Evolutionary conservation across 2,797 vertebrate genomes (phyloP), one percentile per base, ranked within the genome.

Genomic region (Neomorphus geoffroyi): DNA sequence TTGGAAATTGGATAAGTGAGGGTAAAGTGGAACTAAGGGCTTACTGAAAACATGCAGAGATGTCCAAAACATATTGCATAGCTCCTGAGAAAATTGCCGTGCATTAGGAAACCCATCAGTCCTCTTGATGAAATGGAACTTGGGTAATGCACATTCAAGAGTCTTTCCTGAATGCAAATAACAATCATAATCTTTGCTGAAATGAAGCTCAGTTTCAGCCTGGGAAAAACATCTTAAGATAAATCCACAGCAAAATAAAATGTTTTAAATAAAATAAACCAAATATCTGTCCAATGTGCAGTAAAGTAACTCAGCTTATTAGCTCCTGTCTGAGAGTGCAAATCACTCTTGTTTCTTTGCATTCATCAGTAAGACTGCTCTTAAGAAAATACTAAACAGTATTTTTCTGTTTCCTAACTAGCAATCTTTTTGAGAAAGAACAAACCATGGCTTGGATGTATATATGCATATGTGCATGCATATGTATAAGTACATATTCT

Each of bases 121-220:
- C 39, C 60, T 80, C 80, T 39, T 86, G 77, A 57, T 37, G 21
- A 46, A 86, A 86, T 56, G 35, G 61, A 92, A 56, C 32, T n/a
- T 73, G 71, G 27, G 21, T 86, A 92, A 92, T 80, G 45, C 46
- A 80, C 60, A 67, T 82, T 66, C 60, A 94, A 89, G 81, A 57
- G 30, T 80, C 61, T 80, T 85, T 82, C 56, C 51, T 73, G 83
- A 86, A 85, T 64, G 48, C 56, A 93, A 79, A 84, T 35, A 66
- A 15, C 26, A 75, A 51, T 74, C 43, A 65, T 23, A 41, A 18
- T 19, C 57, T 88, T 86, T 73, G 28, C 45, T 61, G 50, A 93
- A 73, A 91, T 21, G 11, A 91, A 90, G 22, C 33, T 74, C 43
- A 46, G 46, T 33, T 94, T 93, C 37, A 80, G 64, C 21, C 74